Conservation (phyloP, 2,888 invertebrate species). For the Lepas anatifera region DNA sequence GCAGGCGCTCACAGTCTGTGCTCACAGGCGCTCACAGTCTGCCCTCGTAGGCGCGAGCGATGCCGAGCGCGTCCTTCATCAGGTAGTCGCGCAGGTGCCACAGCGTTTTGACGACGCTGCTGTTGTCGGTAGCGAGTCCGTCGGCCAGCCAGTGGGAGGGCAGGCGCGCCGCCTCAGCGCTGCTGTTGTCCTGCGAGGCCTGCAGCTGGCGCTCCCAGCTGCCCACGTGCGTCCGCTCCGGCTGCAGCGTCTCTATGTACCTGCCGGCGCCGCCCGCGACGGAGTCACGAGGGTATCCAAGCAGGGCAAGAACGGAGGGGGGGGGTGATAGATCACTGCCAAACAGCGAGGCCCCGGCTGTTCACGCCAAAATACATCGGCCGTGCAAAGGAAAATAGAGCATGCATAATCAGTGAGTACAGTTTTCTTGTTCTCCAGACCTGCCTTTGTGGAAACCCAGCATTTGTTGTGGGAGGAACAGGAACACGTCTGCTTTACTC, state of each 20-base stretch:
- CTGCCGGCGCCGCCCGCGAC: too few species aligned
- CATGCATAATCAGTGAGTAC: too few species aligned
- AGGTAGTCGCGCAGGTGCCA: constrained; percentile 89
- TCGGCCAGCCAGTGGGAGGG: constrained; percentile 79
- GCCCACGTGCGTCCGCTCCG: constrained; percentile 68
- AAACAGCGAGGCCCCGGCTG: too few species aligned
- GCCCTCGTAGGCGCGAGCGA: constrained; percentile 32
- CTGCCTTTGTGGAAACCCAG: too few species aligned
- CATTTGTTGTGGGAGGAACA: too few species aligned
- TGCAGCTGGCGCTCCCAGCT: constrained; percentile 80
- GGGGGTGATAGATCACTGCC: too few species aligned
- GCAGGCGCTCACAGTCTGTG: not conserved
- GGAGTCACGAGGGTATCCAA: too few species aligned
- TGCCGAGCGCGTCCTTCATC: constrained; percentile 74
- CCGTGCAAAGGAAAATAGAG: too few species aligned
- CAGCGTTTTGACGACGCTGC: constrained; percentile 47
- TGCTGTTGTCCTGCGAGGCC: constrained; percentile 52
- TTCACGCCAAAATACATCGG: too few species aligned
- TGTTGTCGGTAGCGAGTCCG: constrained; percentile 18
- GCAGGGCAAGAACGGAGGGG: too few species aligned
- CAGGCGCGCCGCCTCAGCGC: constrained; percentile 50
- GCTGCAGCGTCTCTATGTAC: constrained; percentile 88
- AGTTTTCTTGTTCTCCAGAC: too few species aligned
- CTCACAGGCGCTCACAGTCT: not conserved
- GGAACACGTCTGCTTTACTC: too few species aligned